Evolutionary conservation across 2,888 invertebrate genomes (phyloP).

Genomic region (Diaperis boleti): DNA sequence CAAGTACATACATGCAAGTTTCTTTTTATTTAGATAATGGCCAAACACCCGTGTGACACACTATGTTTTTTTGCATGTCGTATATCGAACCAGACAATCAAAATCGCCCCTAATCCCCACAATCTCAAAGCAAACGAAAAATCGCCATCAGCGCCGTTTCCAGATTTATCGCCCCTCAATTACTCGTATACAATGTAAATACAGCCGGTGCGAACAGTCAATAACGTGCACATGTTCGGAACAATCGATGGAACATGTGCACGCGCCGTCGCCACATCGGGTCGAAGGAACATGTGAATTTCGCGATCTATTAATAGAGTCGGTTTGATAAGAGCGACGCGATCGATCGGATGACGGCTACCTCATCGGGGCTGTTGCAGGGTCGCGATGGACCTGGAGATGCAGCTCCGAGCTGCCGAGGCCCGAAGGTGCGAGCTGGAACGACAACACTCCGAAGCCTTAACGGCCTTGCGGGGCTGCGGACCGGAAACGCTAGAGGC

Average conservation of each 20-base stretch:
- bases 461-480: conserved; percentile 70
- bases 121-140: too few relatives aligned
- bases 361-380: background rate
- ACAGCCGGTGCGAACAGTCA: background rate
- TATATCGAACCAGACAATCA: too few relatives aligned
- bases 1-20: too few relatives aligned
- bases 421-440: conserved; percentile 82
- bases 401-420: conserved; percentile 85
- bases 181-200: conserved; percentile 14
- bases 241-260: conserved; percentile 11
- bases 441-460: conserved; percentile 82
- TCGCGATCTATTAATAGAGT: background rate
- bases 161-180: conserved; percentile 2
- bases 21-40: too few relatives aligned
- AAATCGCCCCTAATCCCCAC: too few relatives aligned
- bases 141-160: conserved; percentile 1
- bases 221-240: conserved; percentile 2
- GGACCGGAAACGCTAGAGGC: conserved; percentile 76
- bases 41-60: too few relatives aligned
- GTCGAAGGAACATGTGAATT: too few relatives aligned
- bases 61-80: too few relatives aligned
- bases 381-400: conserved; percentile 71
- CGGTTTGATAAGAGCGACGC: too few relatives aligned
- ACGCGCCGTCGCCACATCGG: conserved; percentile 4
- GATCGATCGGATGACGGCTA: too few relatives aligned